Percentiles rank a stretch among this genome's conserved stretches.
Evolutionary conservation across 2,797 vertebrate genomes (phyloP).

Genomic region (Molossus alvarezi): DNA sequence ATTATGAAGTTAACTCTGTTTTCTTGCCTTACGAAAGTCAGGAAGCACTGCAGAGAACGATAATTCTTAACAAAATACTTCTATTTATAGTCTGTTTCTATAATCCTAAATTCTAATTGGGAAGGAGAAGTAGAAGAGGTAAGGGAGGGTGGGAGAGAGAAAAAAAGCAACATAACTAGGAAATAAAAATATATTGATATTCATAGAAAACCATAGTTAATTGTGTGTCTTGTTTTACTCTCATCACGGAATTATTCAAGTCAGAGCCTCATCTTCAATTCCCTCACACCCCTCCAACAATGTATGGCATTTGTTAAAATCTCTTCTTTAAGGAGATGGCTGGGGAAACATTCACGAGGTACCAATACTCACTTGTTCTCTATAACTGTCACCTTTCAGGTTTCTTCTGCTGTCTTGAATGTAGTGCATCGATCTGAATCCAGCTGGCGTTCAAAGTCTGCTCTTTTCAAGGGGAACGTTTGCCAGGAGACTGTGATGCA

Average conservation of each 20-base stretch:
- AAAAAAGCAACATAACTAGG: neutral
- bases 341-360: neutral
- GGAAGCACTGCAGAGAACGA: neutral
- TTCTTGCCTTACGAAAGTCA: neutral
- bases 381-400: neutral
- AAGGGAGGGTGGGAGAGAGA: rapidly evolving
- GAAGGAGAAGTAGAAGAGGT: neutral
- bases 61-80: neutral
- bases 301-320: neutral
- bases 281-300: rapidly evolving
- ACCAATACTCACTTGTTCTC: neutral
- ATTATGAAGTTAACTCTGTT: neutral
- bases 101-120: neutral
- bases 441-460: neutral
- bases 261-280: neutral
- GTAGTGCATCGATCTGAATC: neutral
- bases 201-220: neutral
- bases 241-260: neutral
- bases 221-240: neutral
- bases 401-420: neutral
- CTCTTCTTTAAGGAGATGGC: neutral
- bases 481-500: neutral
- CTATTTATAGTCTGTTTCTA: neutral
- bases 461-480: neutral
- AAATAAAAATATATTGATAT: neutral